Conservation (phyloP, 2,797 vertebrate genomes). For the Anguilla marmorata region DNA sequence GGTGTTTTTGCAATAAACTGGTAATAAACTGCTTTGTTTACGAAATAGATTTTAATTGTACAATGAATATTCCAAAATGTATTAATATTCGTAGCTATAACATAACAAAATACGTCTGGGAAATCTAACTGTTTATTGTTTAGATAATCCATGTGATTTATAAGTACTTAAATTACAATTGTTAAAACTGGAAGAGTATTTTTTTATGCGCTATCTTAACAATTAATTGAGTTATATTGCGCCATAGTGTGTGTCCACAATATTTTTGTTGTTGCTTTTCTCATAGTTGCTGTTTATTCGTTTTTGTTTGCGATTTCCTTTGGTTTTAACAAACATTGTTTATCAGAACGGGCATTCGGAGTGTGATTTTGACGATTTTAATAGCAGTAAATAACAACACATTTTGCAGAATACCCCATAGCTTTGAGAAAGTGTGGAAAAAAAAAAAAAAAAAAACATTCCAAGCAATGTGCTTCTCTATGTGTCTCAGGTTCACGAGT, state of each 20-base stretch:
- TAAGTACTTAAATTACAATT: neutral
- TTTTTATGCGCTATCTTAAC: neutral
- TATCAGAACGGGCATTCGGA: neutral
- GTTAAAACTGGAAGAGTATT: neutral
- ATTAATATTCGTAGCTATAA: neutral
- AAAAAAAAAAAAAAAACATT: neutral
- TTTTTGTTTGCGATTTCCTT: neutral
- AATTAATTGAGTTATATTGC: neutral
- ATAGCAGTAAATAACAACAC: neutral
- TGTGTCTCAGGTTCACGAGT: constrained; percentile 87
- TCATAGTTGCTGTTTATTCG: neutral
- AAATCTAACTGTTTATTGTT: neutral
- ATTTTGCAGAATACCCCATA: neutral
- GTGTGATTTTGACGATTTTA: neutral
- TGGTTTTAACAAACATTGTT: neutral
- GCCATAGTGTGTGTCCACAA: neutral
- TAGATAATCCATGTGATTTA: neutral
- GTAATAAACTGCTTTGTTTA: neutral
- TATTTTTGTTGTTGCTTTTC: neutral
- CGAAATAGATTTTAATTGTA: neutral
- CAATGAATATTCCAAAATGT: neutral
- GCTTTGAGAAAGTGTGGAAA: constrained; percentile 4
- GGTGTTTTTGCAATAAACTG: neutral
- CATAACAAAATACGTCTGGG: neutral
- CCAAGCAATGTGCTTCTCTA: neutral